These are phyloP conservation scores for Candoia aspera DNA, from an alignment of 2,113 vertebrate species.

Conservation along the genomic window DNA sequence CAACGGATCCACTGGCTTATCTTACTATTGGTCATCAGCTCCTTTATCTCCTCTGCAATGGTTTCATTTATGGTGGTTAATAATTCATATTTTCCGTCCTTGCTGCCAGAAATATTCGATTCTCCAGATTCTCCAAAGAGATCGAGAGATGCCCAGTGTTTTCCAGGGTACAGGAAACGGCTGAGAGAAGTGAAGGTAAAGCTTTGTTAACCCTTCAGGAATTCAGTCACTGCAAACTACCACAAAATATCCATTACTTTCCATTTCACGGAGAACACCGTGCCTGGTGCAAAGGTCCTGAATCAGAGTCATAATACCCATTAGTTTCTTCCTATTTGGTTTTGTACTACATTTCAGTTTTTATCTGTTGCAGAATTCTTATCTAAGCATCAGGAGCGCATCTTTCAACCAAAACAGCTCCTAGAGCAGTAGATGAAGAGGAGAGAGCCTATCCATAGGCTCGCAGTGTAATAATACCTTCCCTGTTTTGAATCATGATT, in stretches of 20 bases:
- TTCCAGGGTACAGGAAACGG: slow-evolving; percentile 90
- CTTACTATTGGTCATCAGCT: slow-evolving; percentile 89
- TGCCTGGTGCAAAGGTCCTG: no score
- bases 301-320: background rate
- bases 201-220: background rate
- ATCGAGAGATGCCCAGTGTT: slow-evolving; percentile 77
- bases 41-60: slow-evolving; percentile 89
- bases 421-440: background rate
- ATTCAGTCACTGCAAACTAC: no score
- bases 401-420: background rate
- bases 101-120: slow-evolving; percentile 74
- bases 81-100: slow-evolving; percentile 94
- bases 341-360: background rate
- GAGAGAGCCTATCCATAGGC: background rate
- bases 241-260: background rate
- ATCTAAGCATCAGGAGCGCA: background rate
- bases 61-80: slow-evolving; percentile 87
- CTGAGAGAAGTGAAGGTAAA: slow-evolving; percentile 65
- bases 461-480: no score
- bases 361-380: background rate
- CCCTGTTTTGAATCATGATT: no score
- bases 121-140: slow-evolving; percentile 75
- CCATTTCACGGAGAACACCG: background rate
- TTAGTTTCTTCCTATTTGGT: background rate
- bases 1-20: background rate